These are phyloP conservation scores for Australoheros facetus DNA, from an alignment of 2,797 vertebrate species.

Conservation along the genomic window DNA sequence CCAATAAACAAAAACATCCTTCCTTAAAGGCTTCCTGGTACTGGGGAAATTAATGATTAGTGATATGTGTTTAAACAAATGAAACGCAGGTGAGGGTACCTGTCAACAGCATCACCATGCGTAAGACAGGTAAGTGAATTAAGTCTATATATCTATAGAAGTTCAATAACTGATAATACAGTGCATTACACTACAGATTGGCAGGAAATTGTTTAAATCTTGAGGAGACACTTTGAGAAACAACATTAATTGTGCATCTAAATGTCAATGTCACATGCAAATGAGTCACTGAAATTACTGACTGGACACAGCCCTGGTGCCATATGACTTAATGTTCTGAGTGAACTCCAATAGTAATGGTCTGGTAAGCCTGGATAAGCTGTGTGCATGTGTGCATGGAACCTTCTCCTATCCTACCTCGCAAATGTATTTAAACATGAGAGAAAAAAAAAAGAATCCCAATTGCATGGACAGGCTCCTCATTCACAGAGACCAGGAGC, in stretches of 20 bases:
- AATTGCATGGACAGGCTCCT: slow-evolving; percentile 81
- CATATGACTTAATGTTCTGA: slow-evolving; percentile 23
- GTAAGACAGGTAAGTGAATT: slow-evolving; percentile 24
- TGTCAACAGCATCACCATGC: slow-evolving; percentile 32
- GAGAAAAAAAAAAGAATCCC: slow-evolving; percentile 67
- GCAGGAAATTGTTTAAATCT: neutral
- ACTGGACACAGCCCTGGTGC: slow-evolving; percentile 34
- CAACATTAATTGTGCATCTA: slow-evolving; percentile 31
- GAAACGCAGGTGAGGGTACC: neutral
- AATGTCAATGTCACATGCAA: slow-evolving; percentile 41
- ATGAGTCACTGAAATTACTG: slow-evolving; percentile 37
- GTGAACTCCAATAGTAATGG: slow-evolving; percentile 29
- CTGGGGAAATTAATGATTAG: neutral
- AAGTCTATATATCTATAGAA: slow-evolving; percentile 17
- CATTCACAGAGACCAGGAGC: slow-evolving; percentile 80
- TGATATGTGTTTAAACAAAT: neutral
- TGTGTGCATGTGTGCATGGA: slow-evolving; percentile 17
- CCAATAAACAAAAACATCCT: neutral
- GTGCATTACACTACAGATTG: neutral
- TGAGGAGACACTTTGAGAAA: slow-evolving; percentile 5
- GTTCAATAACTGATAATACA: slow-evolving; percentile 46
- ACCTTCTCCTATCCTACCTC: slow-evolving; percentile 28
- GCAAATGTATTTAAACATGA: slow-evolving; percentile 28
- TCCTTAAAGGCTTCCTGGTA: slow-evolving; percentile 3
- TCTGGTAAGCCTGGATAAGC: slow-evolving; percentile 23